Conservation (phyloP, 1,140 invertebrate species). For the Ceratoteleas bidentatus region DNA sequence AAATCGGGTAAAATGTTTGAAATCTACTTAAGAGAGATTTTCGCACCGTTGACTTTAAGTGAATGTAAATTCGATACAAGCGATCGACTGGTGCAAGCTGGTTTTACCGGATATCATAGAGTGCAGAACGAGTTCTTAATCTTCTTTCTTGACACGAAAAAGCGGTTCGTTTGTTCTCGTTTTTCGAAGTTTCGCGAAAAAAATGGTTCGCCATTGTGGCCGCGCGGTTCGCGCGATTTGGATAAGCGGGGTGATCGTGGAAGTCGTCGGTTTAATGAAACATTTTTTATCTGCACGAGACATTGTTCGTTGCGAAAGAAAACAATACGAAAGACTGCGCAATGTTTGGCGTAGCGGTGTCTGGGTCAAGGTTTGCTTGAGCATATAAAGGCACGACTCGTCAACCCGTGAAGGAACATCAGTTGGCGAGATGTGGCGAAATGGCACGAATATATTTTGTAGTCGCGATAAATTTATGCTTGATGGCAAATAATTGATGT, state of each 20-base stretch:
- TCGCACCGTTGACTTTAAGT: slow-evolving; percentile 21
- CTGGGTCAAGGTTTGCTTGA: slow-evolving; percentile 71
- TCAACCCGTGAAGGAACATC: slow-evolving; percentile 22
- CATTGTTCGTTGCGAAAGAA: slow-evolving; percentile 44
- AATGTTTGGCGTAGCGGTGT: slow-evolving; percentile 69
- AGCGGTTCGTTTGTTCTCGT: background rate
- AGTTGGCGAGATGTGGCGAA: slow-evolving; percentile 13
- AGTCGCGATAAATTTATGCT: too few relatives aligned
- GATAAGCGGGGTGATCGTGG: slow-evolving; percentile 8
- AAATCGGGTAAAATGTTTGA: too few relatives aligned
- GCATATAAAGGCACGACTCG: slow-evolving; percentile 55
- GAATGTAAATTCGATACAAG: slow-evolving; percentile 40
- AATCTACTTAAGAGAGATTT: background rate
- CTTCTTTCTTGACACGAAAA: slow-evolving; percentile 29
- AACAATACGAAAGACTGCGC: slow-evolving; percentile 56
- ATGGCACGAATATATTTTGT: too few relatives aligned
- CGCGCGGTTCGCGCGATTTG: background rate
- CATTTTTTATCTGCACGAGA: slow-evolving; percentile 19
- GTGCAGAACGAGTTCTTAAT: slow-evolving; percentile 42
- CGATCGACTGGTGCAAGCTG: slow-evolving; percentile 36
- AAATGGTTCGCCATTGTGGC: too few relatives aligned
- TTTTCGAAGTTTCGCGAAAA: too few relatives aligned
- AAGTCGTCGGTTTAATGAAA: slow-evolving; percentile 27
- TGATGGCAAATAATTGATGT: too few relatives aligned
- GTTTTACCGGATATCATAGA: slow-evolving; percentile 45